phyloP scores from a whole-genome alignment of 2,797 vertebrate species.

The Leuciscus waleckii region DNA sequence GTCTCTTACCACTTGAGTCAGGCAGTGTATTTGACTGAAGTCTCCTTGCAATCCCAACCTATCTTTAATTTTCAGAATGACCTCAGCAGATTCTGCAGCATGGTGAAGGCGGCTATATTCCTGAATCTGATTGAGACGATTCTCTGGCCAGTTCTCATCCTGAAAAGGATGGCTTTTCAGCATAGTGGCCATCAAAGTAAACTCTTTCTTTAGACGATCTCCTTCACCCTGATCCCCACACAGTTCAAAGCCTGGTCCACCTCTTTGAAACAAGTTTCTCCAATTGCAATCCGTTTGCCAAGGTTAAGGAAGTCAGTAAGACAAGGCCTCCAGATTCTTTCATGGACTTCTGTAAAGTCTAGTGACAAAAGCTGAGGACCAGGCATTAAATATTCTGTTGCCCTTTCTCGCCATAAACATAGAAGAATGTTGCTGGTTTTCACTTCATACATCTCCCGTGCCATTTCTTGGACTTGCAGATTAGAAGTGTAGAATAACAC shows the following conservation, averaged over 20 bases:
- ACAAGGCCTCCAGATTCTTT: slow-evolving; percentile 70
- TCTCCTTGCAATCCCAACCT: slow-evolving; percentile 69
- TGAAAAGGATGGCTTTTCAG: neutral
- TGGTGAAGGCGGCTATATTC: slow-evolving; percentile 70
- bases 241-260: slow-evolving; percentile 67
- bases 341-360: slow-evolving; percentile 61
- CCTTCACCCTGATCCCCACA: slow-evolving; percentile 70
- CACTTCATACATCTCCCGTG: slow-evolving; percentile 69
- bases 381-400: neutral
- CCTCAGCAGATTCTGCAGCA: slow-evolving; percentile 69
- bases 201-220: slow-evolving; percentile 65
- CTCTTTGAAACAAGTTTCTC: slow-evolving; percentile 65
- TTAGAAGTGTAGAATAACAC: slow-evolving; percentile 67
- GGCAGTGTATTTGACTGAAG: slow-evolving; percentile 68
- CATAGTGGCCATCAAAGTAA: slow-evolving; percentile 68
- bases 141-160: slow-evolving; percentile 62
- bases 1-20: slow-evolving; percentile 74
- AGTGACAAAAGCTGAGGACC: slow-evolving; percentile 7
- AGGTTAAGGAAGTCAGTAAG: slow-evolving; percentile 53
- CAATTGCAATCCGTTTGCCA: slow-evolving; percentile 57
- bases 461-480: slow-evolving; percentile 63
- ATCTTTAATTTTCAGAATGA: slow-evolving; percentile 66
- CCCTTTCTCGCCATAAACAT: slow-evolving; percentile 67
- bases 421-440: slow-evolving; percentile 72
- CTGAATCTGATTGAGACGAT: slow-evolving; percentile 67